phyloP scores from a whole-genome alignment of 2,797 vertebrate genomes.

The Triplophysa bombifrons region DNA sequence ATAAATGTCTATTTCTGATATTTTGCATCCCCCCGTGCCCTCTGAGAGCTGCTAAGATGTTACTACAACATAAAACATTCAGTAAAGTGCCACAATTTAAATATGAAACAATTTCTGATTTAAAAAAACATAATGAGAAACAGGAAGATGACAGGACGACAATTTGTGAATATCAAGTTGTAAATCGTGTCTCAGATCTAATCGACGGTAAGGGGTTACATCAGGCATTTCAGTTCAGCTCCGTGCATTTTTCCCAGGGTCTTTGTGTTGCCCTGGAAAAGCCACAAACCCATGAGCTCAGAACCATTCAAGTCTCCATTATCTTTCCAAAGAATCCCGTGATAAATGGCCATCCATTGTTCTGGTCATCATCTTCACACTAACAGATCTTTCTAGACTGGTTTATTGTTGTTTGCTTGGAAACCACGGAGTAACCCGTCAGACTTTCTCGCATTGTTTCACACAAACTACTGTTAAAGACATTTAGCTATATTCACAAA shows the following conservation, averaged over 20 bases:
- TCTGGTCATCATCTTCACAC: not conserved
- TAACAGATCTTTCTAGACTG: not conserved
- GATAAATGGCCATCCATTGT: not conserved
- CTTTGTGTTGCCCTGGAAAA: conserved; percentile 10
- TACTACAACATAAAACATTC: not conserved
- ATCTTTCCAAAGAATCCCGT: conserved; percentile 10
- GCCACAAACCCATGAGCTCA: not conserved
- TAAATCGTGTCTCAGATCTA: too few species aligned
- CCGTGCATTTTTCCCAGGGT: not conserved
- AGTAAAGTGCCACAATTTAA: not conserved
- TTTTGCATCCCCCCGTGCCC: not conserved
- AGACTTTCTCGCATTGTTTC: not conserved
- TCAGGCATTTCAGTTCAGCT: not conserved
- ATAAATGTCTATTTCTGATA: conserved; percentile 41
- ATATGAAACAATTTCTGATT: not conserved
- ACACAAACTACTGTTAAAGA: not conserved
- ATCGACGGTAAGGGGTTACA: too few species aligned
- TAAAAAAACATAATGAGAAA: not conserved
- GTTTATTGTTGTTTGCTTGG: conserved; percentile 21
- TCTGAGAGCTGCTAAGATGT: not conserved
- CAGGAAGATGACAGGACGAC: too few species aligned
- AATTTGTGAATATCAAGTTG: too few species aligned
- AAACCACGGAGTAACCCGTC: not conserved
- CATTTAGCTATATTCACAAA: not conserved
- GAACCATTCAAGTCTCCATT: not conserved